Evolutionary conservation across 2,888 invertebrate genomes (phyloP).

Genomic region (Tholera decimalis): DNA sequence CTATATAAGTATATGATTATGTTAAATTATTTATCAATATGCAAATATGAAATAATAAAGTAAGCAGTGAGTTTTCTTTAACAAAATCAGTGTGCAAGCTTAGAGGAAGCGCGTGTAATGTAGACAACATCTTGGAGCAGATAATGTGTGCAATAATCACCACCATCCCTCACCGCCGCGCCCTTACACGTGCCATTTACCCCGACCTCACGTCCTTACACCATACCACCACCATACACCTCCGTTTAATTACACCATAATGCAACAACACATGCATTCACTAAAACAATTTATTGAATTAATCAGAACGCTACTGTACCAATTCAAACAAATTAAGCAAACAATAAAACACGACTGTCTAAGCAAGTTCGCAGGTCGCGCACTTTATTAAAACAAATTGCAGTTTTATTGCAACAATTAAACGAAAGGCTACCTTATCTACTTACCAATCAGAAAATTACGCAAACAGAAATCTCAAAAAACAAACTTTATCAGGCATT

Average conservation of each 20-base stretch:
- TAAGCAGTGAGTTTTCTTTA: slow-evolving; percentile 40
- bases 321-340: slow-evolving; percentile 30
- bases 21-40: neutral
- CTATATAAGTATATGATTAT: neutral
- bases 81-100: slow-evolving; percentile 75
- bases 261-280: slow-evolving; percentile 80
- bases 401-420: slow-evolving; percentile 34
- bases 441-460: slow-evolving; percentile 65
- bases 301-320: slow-evolving; percentile 58
- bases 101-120: slow-evolving; percentile 69
- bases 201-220: slow-evolving; percentile 75
- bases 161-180: slow-evolving; percentile 81
- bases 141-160: slow-evolving; percentile 88
- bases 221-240: too few relatives aligned
- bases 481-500: slow-evolving; percentile 55
- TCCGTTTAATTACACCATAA: slow-evolving; percentile 82
- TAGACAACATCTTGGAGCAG: slow-evolving; percentile 72
- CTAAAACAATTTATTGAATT: slow-evolving; percentile 77
- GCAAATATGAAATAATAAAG: slow-evolving; percentile 43
- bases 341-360: slow-evolving; percentile 23
- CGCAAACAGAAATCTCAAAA: slow-evolving; percentile 65
- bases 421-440: slow-evolving; percentile 53
- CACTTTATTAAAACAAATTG: slow-evolving; percentile 22
- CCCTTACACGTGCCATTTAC: slow-evolving; percentile 79
- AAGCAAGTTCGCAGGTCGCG: neutral